Conservation (phyloP, 2,797 vertebrate species). For the Echiichthys vipera region DNA sequence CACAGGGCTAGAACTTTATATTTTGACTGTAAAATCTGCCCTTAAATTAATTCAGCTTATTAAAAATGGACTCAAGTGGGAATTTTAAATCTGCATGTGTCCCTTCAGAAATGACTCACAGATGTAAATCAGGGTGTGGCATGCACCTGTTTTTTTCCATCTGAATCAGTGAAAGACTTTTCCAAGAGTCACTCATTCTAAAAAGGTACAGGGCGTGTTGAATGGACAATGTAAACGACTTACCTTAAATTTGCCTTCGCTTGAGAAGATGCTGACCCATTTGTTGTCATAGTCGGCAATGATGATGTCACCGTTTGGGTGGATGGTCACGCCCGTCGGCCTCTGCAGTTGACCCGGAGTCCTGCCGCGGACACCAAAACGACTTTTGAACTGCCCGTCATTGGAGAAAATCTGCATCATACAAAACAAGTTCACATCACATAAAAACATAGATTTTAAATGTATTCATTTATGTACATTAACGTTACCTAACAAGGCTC, state of each 20-base stretch:
- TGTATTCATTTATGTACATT: no score
- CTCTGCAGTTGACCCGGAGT: conserved; percentile 96
- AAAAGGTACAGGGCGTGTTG: neutral
- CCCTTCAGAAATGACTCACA: neutral
- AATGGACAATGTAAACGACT: neutral
- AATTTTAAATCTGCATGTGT: conserved; percentile 15
- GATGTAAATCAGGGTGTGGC: neutral
- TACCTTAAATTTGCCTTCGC: conserved; percentile 99
- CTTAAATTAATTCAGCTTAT: neutral
- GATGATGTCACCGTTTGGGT: conserved; percentile 96
- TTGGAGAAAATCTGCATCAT: conserved; percentile 97
- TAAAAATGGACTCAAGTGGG: neutral
- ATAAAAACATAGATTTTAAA: neutral
- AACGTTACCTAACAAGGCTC: neutral
- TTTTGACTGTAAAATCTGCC: neutral
- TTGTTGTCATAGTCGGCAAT: conserved; percentile 99
- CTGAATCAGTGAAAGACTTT: neutral
- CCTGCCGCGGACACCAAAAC: conserved; percentile 95
- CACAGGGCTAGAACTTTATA: neutral
- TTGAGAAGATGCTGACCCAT: conserved; percentile 99
- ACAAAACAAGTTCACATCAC: no score
- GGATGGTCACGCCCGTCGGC: conserved; percentile 96
- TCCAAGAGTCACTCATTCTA: neutral
- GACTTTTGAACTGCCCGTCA: conserved; percentile 95
- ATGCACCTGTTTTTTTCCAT: neutral